phyloP scores from a whole-genome alignment of 2,888 invertebrate species.

The Liopterus haemorrhoidalis region DNA sequence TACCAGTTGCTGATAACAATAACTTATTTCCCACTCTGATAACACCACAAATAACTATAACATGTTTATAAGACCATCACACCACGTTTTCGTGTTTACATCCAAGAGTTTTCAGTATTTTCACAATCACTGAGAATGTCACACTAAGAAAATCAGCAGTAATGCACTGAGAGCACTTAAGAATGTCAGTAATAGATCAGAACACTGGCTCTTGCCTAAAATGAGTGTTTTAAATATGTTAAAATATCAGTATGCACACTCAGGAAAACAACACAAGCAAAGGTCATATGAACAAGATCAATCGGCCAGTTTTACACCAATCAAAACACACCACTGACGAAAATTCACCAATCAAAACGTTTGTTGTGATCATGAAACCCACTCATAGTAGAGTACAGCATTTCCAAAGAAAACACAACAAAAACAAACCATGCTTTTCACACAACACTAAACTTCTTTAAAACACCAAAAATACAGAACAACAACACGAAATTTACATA shows the following conservation, averaged over 20 bases:
- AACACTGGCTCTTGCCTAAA: too few species aligned
- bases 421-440: constrained; percentile 21
- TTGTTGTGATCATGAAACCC: constrained; percentile 22
- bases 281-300: constrained; percentile 41
- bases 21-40: constrained; percentile 30
- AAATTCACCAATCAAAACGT: constrained; percentile 17
- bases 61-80: constrained; percentile 4
- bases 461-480: too few species aligned
- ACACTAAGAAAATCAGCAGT: too few species aligned
- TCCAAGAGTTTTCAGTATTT: too few species aligned
- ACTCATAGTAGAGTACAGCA: constrained; percentile 23
- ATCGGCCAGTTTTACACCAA: constrained; percentile 35
- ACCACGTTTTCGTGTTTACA: constrained; percentile 18
- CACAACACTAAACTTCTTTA: constrained; percentile 8
- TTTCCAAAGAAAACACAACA: constrained; percentile 21
- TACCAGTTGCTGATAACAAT: constrained; percentile 29
- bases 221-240: too few species aligned
- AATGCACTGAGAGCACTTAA: too few species aligned
- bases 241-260: too few species aligned
- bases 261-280: constrained; percentile 25
- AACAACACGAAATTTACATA: too few species aligned
- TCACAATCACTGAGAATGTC: too few species aligned
- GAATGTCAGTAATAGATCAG: too few species aligned
- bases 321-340: constrained; percentile 21
- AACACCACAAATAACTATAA: constrained; percentile 10